Percentiles rank a stretch among this genome's conserved stretches.
Conservation (phyloP, 2,113 vertebrate species). For the Mobula hypostoma region DNA sequence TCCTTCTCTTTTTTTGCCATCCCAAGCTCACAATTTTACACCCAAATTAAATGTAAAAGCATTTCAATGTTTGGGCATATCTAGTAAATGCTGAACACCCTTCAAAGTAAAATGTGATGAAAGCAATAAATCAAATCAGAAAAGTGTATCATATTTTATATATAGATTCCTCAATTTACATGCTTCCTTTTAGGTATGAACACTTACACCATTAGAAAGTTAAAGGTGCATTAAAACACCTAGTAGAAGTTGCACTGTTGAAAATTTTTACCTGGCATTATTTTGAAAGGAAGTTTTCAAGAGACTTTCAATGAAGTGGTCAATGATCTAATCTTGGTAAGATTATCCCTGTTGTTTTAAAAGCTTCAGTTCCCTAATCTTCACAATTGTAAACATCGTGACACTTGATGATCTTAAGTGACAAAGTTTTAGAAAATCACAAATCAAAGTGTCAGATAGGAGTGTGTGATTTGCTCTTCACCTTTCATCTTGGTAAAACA, state of each 20-base stretch:
- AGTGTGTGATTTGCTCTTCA: neutral
- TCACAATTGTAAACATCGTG: slow-evolving; percentile 21
- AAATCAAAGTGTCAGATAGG: slow-evolving; percentile 21
- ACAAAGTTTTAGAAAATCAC: neutral
- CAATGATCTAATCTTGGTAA: slow-evolving; percentile 21
- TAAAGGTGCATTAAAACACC: neutral
- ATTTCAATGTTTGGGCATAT: too few relatives aligned
- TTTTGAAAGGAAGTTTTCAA: neutral
- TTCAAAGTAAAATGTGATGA: too few relatives aligned
- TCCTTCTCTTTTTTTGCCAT: too few relatives aligned
- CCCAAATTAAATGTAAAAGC: too few relatives aligned
- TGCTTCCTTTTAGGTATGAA: neutral
- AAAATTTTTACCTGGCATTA: neutral
- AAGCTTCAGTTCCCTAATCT: neutral
- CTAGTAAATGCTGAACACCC: too few relatives aligned
- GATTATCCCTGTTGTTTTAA: slow-evolving; percentile 14
- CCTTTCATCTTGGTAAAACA: neutral
- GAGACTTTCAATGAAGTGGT: neutral
- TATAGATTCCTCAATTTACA: neutral
- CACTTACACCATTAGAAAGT: neutral
- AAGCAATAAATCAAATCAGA: neutral
- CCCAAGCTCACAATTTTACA: too few relatives aligned
- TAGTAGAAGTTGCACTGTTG: neutral
- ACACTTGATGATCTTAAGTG: slow-evolving; percentile 24
- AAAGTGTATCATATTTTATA: neutral